phyloP scores from a whole-genome alignment of 2,888 invertebrate species.

The Orchesella flavescens region DNA sequence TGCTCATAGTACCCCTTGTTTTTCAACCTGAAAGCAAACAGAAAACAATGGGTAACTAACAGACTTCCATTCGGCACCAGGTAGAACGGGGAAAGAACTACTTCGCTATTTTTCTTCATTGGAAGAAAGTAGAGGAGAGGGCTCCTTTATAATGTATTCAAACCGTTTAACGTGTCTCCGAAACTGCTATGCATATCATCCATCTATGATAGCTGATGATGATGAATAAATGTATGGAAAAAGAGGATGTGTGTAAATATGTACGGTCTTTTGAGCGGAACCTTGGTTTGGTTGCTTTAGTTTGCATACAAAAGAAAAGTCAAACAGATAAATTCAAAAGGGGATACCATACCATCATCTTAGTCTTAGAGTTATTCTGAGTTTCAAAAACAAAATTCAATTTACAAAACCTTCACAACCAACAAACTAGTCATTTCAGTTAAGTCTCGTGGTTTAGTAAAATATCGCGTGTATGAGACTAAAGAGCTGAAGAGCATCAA shows the following conservation, averaged over 20 bases:
- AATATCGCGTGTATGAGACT: not conserved
- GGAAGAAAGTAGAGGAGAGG: not conserved
- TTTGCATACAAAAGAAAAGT: not conserved
- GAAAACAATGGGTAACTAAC: not conserved
- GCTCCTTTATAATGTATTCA: constrained; percentile 4
- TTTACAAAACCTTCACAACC: constrained; percentile 30
- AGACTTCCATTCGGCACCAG: not conserved
- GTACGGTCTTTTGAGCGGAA: no score
- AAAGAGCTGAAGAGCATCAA: no score
- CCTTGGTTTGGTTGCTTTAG: no score
- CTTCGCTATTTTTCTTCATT: not conserved
- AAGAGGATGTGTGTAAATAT: not conserved
- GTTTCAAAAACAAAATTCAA: constrained; percentile 40
- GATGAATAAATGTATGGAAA: constrained; percentile 19
- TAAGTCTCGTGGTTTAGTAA: constrained; percentile 3
- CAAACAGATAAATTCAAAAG: not conserved
- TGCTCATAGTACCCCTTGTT: not conserved
- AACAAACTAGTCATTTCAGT: constrained; percentile 32
- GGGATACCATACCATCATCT: not conserved
- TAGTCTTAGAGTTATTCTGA: not conserved
- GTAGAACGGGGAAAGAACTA: not conserved
- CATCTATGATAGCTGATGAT: constrained; percentile 26
- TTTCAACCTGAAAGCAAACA: no score
- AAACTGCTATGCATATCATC: constrained; percentile 20
- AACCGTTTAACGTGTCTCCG: constrained; percentile 20